These are phyloP conservation scores for Cricetomys ansorgei DNA, from an alignment of 2,113 vertebrate species.

Conservation along the genomic window DNA sequence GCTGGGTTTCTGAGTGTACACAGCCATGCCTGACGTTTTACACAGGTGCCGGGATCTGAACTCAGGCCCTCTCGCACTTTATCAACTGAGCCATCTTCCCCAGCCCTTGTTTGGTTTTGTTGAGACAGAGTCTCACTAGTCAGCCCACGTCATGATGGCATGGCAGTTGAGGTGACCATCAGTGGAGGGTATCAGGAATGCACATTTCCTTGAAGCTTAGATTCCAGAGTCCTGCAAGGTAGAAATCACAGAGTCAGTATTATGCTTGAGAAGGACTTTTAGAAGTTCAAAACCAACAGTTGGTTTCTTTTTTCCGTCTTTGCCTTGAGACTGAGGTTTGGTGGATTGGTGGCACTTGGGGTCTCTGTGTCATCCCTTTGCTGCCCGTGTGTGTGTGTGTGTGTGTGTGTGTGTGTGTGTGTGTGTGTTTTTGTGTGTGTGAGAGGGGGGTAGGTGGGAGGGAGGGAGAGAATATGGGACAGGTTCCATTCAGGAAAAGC, in stretches of 20 bases:
- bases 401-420: too few species aligned
- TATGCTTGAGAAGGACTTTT: not conserved
- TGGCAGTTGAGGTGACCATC: not conserved
- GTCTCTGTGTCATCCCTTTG: not conserved
- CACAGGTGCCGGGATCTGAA: not conserved
- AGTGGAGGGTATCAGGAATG: accelerated
- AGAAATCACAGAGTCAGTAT: not conserved
- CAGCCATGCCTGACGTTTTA: not conserved
- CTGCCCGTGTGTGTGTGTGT: accelerated
- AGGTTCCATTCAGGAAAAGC: not conserved
- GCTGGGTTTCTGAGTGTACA: not conserved
- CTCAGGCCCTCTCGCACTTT: not conserved
- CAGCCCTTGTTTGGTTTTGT: not conserved
- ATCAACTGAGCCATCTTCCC: not conserved
- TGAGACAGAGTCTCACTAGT: not conserved
- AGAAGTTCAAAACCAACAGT: not conserved
- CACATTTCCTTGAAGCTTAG: not conserved
- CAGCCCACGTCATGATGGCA: too few species aligned
- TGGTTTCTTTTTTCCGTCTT: not conserved
- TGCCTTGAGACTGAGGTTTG: not conserved
- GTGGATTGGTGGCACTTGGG: accelerated
- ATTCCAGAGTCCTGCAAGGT: not conserved
- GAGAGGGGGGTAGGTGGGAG: too few species aligned
- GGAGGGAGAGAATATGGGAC: accelerated
- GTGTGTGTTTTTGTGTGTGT: too few species aligned